Evolutionary conservation across 2,888 invertebrate genomes (phyloP), one percentile per base, ranked within the genome.

Genomic region (Blera fallax): DNA sequence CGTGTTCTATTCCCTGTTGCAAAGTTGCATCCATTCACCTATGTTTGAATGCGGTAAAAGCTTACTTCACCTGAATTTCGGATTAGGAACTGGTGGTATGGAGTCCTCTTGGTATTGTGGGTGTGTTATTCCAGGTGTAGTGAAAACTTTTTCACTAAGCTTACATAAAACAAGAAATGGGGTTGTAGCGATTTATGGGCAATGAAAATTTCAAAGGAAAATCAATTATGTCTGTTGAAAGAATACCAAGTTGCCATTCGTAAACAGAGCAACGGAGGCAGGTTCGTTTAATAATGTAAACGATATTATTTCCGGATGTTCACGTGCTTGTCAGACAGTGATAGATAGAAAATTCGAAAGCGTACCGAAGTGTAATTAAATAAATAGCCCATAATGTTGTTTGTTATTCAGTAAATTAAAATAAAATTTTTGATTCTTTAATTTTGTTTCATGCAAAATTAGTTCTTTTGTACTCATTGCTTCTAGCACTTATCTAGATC

Each of bases 1-100:
- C 69, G 79, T 73, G 82, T 74, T 58, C 60, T 60, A 58, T 64
- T 83, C 72, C 77, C 58, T 45, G 72, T 78, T 73, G 52, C 62
- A 79, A 62, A 83, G 84, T 79, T 84, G 74, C 84, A 84, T 74
- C 77, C 67, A 77, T 77, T 69, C 80, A 74, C 62, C 74, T 64
- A 79, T 79, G 84, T 84, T 84, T 84, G 74, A 84, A 84, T 84
- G 84, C 84, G 74, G 84, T 84, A 79, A 84, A 79, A 84, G 79
- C 69, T 84, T 84, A 79, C 84, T 79, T 69, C 84, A 74, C 67
- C 79, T 79, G 80, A 78, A 84, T 84, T 84, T 84, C 21, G 79
- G 84, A 84, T 84, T 84, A 79, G 73, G 18, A 73, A 56, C 62
- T 72, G 34, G 56, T 6, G 52, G 34, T 56, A 76, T 40, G 52